phyloP scores from a whole-genome alignment of 2,797 vertebrate species.

The Borostomias antarcticus region DNA sequence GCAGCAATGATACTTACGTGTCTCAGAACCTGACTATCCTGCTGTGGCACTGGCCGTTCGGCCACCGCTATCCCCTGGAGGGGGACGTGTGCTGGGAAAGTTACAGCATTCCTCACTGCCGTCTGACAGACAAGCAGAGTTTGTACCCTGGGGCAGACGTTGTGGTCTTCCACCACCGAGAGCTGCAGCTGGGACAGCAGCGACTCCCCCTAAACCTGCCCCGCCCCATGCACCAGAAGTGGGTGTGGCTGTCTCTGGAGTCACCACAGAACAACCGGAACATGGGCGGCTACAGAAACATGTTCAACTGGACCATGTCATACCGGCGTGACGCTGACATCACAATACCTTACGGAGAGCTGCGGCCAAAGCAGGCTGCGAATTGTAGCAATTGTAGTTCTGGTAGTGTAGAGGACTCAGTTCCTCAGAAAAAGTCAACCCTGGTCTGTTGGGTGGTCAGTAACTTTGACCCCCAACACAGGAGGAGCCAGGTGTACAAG shows the following conservation, averaged over 20 bases:
- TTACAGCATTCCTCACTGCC: slow-evolving; percentile 73
- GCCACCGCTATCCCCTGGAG: slow-evolving; percentile 42
- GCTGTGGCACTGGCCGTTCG: slow-evolving; percentile 90
- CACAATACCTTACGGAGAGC: slow-evolving; percentile 83
- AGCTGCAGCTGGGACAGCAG: slow-evolving; percentile 53
- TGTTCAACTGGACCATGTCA: slow-evolving; percentile 91
- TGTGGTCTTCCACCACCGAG: slow-evolving; percentile 87
- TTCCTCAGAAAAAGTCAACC: slow-evolving; percentile 69
- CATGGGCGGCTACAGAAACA: slow-evolving; percentile 54
- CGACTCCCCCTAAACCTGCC: slow-evolving; percentile 68
- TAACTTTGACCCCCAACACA: slow-evolving; percentile 77
- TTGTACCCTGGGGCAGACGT: slow-evolving; percentile 69
- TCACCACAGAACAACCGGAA: slow-evolving; percentile 72
- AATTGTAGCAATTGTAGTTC: background rate
- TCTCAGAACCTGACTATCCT: slow-evolving; percentile 69
- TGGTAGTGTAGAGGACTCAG: slow-evolving; percentile 1
- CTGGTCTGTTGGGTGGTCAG: slow-evolving; percentile 90
- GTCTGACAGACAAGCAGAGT: slow-evolving; percentile 67
- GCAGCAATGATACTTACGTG: background rate
- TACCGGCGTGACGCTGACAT: slow-evolving; percentile 88
- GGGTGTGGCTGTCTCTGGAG: slow-evolving; percentile 93
- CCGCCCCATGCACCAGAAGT: slow-evolving; percentile 77
- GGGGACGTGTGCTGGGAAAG: slow-evolving; percentile 70
- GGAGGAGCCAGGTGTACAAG: slow-evolving; percentile 74
- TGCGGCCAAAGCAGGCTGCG: slow-evolving; percentile 57